Base-by-base conservation (phyloP, 2,888 invertebrate genomes). In the Eristalis tenax region DNA sequence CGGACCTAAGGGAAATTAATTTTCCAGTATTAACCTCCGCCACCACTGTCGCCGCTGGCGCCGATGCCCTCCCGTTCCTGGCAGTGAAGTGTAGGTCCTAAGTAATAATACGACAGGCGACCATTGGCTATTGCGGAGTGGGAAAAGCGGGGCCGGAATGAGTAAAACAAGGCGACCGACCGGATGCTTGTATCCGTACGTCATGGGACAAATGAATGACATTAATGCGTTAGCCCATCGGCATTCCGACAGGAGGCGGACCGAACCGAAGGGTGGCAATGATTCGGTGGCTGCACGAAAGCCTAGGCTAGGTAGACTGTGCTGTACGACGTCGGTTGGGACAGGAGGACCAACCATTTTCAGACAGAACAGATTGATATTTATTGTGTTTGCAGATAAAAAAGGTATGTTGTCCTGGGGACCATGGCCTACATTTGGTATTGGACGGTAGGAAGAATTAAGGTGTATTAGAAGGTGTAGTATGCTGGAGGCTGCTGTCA, bases 1-100 rank as follows among this genome's bases (percentile, higher is more conserved):
- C 87, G 50, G 87, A 87, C 87, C 87, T 87, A 75, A 69, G 87
- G 87, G 87, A 87, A 87, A 87, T 87, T 87, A 87, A 87, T 87
- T 87, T 83, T 87, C 86, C 86, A 85, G 85, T 81, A 81, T 81
- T 81, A 85, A 75, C 82, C 78, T 3, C 26, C 26, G 69, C 65
- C 65, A 35, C 56, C 57, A 6, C 66, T 11, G 18, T 40, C 35
- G 38, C 2, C 57, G 57, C 18, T 77, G 18, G 68, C 68, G 18
- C 43, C 43, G 18, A 22, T 59, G 32, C 56, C 50, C 23, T 22
- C 40, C 4, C 56, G 22, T 28, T 4, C 38, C 22, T 6, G 43
- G 43, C 38, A 23, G 56, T 38, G 56, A 56, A 68, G 28, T 38
- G 32, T 43, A 64, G 57, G 43, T 57, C 64, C 64, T 57, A 74